Conservation (phyloP, 2,113 vertebrate species). For the Acinonyx jubatus region DNA sequence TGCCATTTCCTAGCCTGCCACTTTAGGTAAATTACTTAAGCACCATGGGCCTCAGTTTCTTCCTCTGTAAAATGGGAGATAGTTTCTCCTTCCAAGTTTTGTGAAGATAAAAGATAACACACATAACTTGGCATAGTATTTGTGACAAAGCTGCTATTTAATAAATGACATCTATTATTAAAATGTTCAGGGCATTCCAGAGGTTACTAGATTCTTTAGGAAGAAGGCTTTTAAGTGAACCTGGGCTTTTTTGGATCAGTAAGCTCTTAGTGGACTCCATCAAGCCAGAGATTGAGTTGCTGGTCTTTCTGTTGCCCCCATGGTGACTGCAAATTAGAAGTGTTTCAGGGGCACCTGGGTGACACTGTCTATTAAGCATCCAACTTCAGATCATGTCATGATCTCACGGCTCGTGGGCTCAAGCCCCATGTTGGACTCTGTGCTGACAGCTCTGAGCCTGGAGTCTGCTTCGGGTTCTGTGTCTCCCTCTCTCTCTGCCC, state of each 20-base stretch:
- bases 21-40: neutral
- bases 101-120: neutral
- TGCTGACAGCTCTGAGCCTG: too few species aligned
- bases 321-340: neutral
- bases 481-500: too few species aligned
- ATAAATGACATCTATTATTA: neutral
- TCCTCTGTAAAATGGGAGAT: neutral
- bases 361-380: too few species aligned
- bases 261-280: neutral
- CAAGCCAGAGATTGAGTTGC: neutral
- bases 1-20: neutral
- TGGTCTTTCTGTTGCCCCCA: neutral
- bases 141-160: neutral
- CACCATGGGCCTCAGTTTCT: neutral
- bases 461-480: too few species aligned
- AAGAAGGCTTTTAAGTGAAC: neutral
- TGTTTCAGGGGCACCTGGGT: neutral
- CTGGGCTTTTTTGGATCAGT: neutral
- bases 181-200: neutral
- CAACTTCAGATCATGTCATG: too few species aligned
- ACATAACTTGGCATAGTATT: neutral
- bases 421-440: too few species aligned
- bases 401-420: too few species aligned
- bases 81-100: neutral
- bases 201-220: neutral